These are phyloP conservation scores for Sterna hirundo DNA, from an alignment of 2,113 vertebrate genomes.

Conservation along the genomic window DNA sequence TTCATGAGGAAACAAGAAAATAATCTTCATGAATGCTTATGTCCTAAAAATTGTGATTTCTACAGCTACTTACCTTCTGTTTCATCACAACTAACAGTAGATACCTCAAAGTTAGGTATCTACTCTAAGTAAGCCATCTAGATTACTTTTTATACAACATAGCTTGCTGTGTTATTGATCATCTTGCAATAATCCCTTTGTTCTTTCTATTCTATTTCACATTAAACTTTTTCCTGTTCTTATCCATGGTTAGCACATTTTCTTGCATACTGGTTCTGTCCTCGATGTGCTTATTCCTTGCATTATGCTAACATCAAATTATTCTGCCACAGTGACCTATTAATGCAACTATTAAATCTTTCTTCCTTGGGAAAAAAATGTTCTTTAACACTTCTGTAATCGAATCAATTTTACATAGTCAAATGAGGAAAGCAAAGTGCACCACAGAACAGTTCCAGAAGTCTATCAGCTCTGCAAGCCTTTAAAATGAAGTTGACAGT, in stretches of 20 bases:
- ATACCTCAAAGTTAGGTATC: neutral
- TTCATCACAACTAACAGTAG: neutral
- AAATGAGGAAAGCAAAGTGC: neutral
- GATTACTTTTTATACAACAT: neutral
- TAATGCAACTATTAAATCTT: neutral
- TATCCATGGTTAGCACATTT: neutral
- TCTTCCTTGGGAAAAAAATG: neutral
- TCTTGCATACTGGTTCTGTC: neutral
- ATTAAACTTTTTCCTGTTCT: neutral
- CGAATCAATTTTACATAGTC: neutral
- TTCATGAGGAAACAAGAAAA: neutral
- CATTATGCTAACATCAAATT: neutral
- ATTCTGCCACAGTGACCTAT: neutral
- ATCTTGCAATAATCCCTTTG: neutral
- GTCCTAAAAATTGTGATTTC: neutral
- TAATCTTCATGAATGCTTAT: neutral
- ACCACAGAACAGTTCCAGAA: neutral
- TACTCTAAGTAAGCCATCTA: neutral
- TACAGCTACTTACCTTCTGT: neutral
- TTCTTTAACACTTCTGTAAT: neutral
- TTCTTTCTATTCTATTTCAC: neutral
- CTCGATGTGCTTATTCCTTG: neutral
- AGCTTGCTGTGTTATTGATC: neutral
- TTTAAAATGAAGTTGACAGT: neutral
- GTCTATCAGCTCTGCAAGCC: neutral